These are phyloP conservation scores for Polypterus senegalus DNA, from an alignment of 2,113 vertebrate species.

Conservation along the genomic window DNA sequence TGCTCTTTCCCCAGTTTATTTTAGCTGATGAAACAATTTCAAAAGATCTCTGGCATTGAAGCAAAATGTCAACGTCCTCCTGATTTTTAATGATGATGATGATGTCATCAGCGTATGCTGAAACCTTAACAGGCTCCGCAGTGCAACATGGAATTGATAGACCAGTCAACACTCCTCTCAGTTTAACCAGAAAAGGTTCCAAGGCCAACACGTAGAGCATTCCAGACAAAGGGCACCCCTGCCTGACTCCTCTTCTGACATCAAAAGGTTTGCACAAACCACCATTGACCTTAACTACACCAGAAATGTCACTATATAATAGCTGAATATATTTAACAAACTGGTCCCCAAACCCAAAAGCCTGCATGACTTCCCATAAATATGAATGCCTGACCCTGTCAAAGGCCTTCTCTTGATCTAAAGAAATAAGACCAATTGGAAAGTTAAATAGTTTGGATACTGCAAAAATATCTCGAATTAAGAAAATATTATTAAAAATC, in stretches of 20 bases:
- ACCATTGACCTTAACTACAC: conserved; percentile 2
- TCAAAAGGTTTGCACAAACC: neutral
- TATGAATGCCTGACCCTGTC: neutral
- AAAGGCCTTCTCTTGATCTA: conserved; percentile 4
- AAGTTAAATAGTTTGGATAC: neutral
- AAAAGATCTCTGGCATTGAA: no score
- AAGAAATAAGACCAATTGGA: neutral
- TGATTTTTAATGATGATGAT: no score
- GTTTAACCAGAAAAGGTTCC: no score
- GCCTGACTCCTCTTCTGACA: neutral
- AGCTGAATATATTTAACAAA: neutral
- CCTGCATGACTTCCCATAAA: neutral
- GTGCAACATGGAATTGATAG: no score
- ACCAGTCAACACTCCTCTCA: no score
- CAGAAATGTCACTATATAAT: neutral
- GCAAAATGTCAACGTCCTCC: no score
- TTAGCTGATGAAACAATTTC: no score
- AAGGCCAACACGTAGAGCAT: no score
- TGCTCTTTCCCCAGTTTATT: no score
- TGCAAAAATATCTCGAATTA: neutral
- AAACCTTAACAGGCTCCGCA: no score
- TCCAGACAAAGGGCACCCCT: neutral
- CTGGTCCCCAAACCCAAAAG: neutral
- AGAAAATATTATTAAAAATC: neutral
- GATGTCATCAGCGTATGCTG: no score